Percentiles rank a stretch among this genome's conserved stretches.
Evolutionary conservation across 2,797 vertebrate genomes (phyloP).

Genomic region (Lophotriccus pileatus): DNA sequence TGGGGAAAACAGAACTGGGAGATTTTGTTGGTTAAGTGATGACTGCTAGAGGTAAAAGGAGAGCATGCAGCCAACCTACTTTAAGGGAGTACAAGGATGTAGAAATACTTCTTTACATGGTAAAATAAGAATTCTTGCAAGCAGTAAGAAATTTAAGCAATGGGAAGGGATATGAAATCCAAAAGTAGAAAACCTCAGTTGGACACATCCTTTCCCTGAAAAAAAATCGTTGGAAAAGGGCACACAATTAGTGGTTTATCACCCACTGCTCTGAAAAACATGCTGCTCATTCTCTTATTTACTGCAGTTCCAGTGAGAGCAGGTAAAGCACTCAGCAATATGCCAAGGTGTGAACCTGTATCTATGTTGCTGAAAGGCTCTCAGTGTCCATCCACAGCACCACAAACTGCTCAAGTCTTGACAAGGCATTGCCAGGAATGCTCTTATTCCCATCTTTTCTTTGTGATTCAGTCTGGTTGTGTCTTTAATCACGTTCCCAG

Average conservation of each 20-base stretch:
- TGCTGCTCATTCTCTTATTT: not conserved
- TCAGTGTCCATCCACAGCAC: not conserved
- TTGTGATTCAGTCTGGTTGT: not conserved
- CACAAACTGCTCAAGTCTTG: not conserved
- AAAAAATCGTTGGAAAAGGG: not conserved
- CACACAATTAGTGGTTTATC: not conserved
- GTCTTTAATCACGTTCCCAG: not conserved
- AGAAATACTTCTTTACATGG: not conserved
- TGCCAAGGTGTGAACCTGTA: rapidly evolving
- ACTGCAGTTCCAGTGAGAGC: not conserved
- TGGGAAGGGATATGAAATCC: not conserved
- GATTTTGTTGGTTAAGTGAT: not conserved
- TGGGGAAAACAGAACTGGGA: not conserved
- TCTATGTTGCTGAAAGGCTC: not conserved
- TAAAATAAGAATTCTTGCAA: not conserved
- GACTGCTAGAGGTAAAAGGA: not conserved
- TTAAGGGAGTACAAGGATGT: not conserved
- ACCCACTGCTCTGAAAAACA: not conserved
- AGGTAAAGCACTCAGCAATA: not conserved
- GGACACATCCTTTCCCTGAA: not conserved
- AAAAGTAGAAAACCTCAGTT: not conserved
- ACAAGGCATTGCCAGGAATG: not conserved
- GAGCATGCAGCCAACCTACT: not conserved
- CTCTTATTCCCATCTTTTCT: not conserved
- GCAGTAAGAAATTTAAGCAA: not conserved